Evolutionary conservation across 2,888 invertebrate species (phyloP), one percentile per base, ranked within the genome.

Genomic region (Amphiduros pacificus): DNA sequence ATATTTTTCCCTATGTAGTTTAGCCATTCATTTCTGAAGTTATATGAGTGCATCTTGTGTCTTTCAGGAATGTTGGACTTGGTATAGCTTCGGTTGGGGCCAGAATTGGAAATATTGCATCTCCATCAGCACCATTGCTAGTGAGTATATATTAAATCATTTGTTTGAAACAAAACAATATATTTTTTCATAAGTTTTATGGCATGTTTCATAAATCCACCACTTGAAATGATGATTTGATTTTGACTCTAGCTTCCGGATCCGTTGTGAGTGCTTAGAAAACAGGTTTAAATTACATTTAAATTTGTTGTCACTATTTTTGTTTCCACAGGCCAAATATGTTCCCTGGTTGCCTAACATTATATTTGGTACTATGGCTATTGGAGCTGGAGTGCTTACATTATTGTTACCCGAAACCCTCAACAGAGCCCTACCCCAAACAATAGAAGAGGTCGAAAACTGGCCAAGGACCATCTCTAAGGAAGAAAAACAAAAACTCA

Each of bases 71-170:
- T 58, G 75, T 75, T 52, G 78, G 77, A 0, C 65, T 79, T 54
- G 80, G 80, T 4, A 64, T 79, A 24, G 73, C 78, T 2, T 78
- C 79, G 17, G 70, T 77, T 48, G 77, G 76, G 66, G 80, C 79
- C 54, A 75, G 77, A 49, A 41, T 77, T 40, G 80, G 80, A 26
- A 74, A 76, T 61, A 73, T 79, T 52, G 65, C 74, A 17, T 78
- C 80, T 26, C 80, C 80, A 11, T 75, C 78, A 53, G 69, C 79
- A 41, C 69, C 77, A 0, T 74, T 67, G 61, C 72, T 73, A 44
- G 80, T 81, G 68, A 74, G 79, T 76, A 44, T n/a, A n/a, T n/a
- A n/a, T n/a, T n/a, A n/a, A n/a, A n/a, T n/a, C n/a, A n/a, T n/a
- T n/a, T n/a, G n/a, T n/a, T n/a, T n/a, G n/a, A n/a, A n/a, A n/a